phyloP scores from a whole-genome alignment of 1,140 invertebrate genomes.

The Ooceraea biroi region DNA sequence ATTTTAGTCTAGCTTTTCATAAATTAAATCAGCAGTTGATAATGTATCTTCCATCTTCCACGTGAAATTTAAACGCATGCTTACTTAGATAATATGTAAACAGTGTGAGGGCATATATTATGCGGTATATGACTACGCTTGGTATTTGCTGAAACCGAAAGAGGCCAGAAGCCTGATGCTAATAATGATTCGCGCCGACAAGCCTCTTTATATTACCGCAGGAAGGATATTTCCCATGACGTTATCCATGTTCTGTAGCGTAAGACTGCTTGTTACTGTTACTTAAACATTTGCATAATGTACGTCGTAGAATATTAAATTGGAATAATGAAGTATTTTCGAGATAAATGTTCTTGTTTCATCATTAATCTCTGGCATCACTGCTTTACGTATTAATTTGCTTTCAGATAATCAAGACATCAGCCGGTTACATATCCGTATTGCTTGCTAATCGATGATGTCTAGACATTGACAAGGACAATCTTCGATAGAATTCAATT shows the following conservation, averaged over 20 bases:
- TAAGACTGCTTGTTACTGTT: constrained; percentile 7
- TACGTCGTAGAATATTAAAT: background rate
- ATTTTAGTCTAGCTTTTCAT: too few relatives aligned
- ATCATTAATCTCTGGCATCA: too few relatives aligned
- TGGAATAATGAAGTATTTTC: background rate
- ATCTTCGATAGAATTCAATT: background rate
- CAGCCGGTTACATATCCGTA: constrained; percentile 43
- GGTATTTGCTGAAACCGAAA: constrained; percentile 15
- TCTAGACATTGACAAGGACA: background rate
- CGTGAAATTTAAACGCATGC: background rate
- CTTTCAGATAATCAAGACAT: constrained; percentile 47
- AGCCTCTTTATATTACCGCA: constrained; percentile 28
- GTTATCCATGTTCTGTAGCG: constrained; percentile 35
- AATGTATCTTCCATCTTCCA: background rate
- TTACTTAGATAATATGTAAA: constrained; percentile 9
- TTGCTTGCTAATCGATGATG: constrained; percentile 37
- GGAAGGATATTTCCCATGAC: constrained; percentile 38
- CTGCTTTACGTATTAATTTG: too few relatives aligned
- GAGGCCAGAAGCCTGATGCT: constrained; percentile 1
- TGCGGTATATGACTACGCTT: constrained; percentile 19
- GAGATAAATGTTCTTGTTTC: too few relatives aligned
- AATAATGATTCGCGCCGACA: constrained; percentile 33
- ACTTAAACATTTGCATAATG: background rate
- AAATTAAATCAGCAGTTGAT: background rate
- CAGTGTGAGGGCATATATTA: constrained; percentile 26